Evolutionary conservation across 2,113 vertebrate genomes (phyloP).

Genomic region (Columba livia): DNA sequence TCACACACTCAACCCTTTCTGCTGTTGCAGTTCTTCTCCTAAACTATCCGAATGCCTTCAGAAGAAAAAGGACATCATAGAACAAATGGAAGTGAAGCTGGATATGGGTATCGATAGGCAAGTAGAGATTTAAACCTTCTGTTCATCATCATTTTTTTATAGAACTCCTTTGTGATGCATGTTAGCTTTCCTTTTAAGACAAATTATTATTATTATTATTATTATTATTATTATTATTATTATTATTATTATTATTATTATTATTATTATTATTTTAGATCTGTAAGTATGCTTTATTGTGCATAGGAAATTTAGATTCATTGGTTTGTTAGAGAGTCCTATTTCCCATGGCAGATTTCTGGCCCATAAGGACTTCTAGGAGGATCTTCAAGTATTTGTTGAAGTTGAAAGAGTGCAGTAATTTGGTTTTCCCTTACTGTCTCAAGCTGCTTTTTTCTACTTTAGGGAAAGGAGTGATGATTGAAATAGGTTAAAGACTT

Average conservation of each 20-base stretch:
- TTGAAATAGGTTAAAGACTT: slow-evolving; percentile 61
- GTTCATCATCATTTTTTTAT: neutral
- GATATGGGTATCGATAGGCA: slow-evolving; percentile 97
- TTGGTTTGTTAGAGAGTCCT: neutral
- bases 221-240: too few relatives aligned
- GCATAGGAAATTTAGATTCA: neutral
- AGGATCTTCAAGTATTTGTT: neutral
- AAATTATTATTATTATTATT: too few relatives aligned
- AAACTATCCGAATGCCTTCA: slow-evolving; percentile 97
- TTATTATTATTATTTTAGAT: neutral
- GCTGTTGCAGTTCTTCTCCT: slow-evolving; percentile 87
- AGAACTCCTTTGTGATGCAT: neutral
- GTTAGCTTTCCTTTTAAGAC: neutral
- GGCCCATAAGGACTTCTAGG: neutral
- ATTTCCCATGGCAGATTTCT: neutral
- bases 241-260: too few relatives aligned
- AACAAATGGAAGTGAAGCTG: slow-evolving; percentile 99
- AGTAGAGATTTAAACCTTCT: slow-evolving; percentile 54
- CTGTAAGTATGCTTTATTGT: neutral
- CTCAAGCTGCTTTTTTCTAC: neutral
- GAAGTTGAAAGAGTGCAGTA: neutral
- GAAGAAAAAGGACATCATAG: slow-evolving; percentile 98
- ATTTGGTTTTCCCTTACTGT: slow-evolving; percentile 11
- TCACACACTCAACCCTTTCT: neutral
- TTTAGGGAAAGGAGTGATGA: neutral